Conservation (phyloP, 2,888 invertebrate genomes). For the Melitaea athalia region DNA sequence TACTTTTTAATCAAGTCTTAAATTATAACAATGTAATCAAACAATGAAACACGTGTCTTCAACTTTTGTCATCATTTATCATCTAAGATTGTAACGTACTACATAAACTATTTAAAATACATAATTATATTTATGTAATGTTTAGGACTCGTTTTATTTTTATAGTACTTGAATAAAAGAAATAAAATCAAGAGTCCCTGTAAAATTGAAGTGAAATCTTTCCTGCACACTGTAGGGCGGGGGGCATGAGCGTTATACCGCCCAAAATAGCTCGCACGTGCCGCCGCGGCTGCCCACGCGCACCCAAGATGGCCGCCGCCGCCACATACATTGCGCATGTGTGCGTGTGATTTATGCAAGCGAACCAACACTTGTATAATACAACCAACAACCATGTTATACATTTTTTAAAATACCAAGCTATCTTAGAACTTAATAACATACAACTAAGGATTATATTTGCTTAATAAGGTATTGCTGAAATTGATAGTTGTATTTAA, state of each 20-base stretch:
- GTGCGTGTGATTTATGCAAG: constrained; percentile 63
- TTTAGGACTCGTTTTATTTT: neutral
- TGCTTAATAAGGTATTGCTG: neutral
- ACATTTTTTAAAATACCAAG: constrained; percentile 23
- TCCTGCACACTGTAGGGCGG: constrained; percentile 43
- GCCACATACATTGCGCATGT: constrained; percentile 48
- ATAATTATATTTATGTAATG: neutral
- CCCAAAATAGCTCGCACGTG: constrained; percentile 82
- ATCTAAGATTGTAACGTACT: neutral
- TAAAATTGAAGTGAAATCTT: constrained; percentile 27
- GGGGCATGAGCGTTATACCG: constrained; percentile 64
- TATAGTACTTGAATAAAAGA: neutral
- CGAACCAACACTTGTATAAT: constrained; percentile 38
- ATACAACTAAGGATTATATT: constrained; percentile 15
- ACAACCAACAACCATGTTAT: constrained; percentile 7
- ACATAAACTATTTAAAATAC: neutral
- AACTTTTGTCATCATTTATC: neutral
- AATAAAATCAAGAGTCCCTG: constrained; percentile 29
- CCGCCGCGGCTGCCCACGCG: constrained; percentile 78
- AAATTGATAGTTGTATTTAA: constrained; percentile 9
- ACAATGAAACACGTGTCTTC: neutral
- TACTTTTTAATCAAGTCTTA: constrained; percentile 9
- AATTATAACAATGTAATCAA: neutral
- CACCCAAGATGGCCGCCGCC: constrained; percentile 74
- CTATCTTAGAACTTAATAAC: constrained; percentile 20